Conservation (phyloP, 2,797 vertebrate genomes). For the Sarcoramphus papa region DNA sequence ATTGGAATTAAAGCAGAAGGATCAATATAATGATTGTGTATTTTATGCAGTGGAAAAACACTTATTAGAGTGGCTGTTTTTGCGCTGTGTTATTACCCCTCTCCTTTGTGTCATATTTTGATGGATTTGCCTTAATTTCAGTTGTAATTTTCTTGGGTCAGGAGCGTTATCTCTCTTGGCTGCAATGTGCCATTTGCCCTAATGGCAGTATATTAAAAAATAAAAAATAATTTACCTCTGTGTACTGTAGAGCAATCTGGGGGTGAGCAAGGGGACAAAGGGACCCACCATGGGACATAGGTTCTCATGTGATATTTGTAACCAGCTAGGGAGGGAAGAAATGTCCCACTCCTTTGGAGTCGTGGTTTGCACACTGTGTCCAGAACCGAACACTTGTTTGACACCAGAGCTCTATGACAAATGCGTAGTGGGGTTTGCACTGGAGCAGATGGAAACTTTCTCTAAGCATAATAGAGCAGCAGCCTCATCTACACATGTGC, state of each 20-base stretch:
- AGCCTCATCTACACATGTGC: not conserved
- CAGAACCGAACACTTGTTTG: not conserved
- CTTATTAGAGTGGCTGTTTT: conserved; percentile 18
- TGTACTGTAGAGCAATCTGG: not conserved
- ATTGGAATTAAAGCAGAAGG: conserved; percentile 54
- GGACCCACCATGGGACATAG: not conserved
- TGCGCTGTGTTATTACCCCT: conserved; percentile 34
- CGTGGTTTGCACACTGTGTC: not conserved
- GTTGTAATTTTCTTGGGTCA: conserved; percentile 39
- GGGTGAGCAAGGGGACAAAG: not conserved
- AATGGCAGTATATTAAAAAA: conserved; percentile 35
- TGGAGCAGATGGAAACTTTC: conserved; percentile 19
- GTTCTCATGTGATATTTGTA: not conserved
- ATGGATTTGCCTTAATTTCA: conserved; percentile 47
- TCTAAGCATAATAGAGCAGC: not conserved
- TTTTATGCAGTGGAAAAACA: conserved; percentile 51
- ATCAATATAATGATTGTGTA: conserved; percentile 50
- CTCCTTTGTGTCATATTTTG: conserved; percentile 47
- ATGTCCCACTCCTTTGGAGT: not conserved
- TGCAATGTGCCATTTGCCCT: not conserved
- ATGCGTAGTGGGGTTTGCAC: not conserved
- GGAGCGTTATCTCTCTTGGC: not conserved
- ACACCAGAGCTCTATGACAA: not conserved
- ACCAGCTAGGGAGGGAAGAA: not conserved
- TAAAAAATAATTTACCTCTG: not conserved